Percentiles rank a stretch among this genome's conserved stretches.
Conservation (phyloP, 2,113 vertebrate genomes). For the Gyps fulvus region DNA sequence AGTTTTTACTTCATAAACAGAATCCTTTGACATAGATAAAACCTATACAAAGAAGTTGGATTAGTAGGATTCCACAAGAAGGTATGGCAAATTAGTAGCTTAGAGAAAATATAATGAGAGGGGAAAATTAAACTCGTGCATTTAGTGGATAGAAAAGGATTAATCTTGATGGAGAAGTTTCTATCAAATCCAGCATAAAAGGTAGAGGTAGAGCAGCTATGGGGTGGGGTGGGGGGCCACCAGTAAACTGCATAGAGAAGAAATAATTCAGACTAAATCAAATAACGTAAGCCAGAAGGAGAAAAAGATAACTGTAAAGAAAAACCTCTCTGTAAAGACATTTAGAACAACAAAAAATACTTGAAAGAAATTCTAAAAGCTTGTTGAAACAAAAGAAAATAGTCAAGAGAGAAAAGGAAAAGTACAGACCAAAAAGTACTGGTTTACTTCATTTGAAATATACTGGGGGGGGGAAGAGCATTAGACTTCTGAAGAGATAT, state of each 20-base stretch:
- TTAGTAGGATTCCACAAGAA: neutral
- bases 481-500: neutral
- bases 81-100: neutral
- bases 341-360: neutral
- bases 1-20: neutral
- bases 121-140: neutral
- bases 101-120: neutral
- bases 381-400: neutral
- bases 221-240: rapidly evolving
- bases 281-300: neutral
- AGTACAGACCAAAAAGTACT: neutral
- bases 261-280: neutral
- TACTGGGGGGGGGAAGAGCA: neutral
- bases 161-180: neutral
- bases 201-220: neutral
- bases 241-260: neutral
- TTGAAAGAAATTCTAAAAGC: neutral
- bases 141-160: neutral
- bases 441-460: neutral
- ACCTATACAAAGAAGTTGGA: neutral
- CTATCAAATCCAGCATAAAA: neutral
- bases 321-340: neutral
- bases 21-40: neutral
- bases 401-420: neutral
- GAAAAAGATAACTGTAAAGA: neutral